These are phyloP conservation scores for Fragum sueziense DNA, from an alignment of 2,888 invertebrate genomes.

Conservation along the genomic window DNA sequence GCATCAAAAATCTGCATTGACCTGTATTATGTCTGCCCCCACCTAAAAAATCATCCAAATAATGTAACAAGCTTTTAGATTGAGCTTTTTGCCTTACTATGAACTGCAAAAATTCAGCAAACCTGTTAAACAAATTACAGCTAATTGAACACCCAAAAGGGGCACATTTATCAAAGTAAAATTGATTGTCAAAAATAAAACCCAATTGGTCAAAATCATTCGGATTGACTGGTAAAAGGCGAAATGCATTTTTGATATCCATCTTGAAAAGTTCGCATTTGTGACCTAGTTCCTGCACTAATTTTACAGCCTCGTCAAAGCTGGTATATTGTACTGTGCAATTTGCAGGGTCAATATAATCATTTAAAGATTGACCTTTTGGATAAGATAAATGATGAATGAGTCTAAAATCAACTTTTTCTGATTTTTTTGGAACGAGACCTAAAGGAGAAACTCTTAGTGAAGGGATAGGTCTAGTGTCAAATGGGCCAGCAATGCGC, in stretches of 20 bases:
- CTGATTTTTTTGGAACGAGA: constrained; percentile 31
- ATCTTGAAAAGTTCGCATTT: not conserved
- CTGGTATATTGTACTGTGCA: constrained; percentile 19
- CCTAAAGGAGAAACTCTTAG: constrained; percentile 37
- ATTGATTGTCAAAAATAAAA: constrained; percentile 35
- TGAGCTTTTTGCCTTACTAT: not conserved
- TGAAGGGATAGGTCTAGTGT: constrained; percentile 3
- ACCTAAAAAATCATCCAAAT: constrained; percentile 44
- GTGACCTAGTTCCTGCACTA: constrained; percentile 13
- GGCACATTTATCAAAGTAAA: constrained; percentile 36
- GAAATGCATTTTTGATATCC: constrained; percentile 31
- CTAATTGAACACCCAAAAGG: constrained; percentile 40
- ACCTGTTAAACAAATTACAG: constrained; percentile 25
- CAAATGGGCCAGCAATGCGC: constrained; percentile 38
- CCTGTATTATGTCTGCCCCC: constrained; percentile 20
- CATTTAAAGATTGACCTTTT: constrained; percentile 31
- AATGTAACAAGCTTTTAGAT: constrained; percentile 16
- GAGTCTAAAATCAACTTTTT: constrained; percentile 27
- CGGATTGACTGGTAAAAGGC: constrained; percentile 25
- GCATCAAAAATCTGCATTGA: not conserved
- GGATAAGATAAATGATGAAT: constrained; percentile 51
- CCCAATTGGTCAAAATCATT: constrained; percentile 30
- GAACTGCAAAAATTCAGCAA: constrained; percentile 22
- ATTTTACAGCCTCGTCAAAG: constrained; percentile 1
- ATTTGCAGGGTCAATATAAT: constrained; percentile 29